Evolutionary conservation across 35 echinoderm and acorn worm species (phyloP).

Genomic region (Ptychodera flava): DNA sequence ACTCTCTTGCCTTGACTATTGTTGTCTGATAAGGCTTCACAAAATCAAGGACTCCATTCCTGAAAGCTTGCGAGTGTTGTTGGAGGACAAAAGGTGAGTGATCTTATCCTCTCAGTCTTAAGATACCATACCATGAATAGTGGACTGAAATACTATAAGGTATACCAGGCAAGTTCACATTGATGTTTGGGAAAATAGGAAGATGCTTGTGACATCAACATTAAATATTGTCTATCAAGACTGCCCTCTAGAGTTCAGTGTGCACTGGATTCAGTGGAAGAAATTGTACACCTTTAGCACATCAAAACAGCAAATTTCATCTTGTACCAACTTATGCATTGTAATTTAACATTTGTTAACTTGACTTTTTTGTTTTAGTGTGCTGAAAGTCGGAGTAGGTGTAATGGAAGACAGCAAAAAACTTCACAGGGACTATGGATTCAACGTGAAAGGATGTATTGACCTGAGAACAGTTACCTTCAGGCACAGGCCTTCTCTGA

Average conservation of each 20-base stretch:
- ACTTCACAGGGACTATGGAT: constrained; percentile 51
- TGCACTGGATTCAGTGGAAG: too few species aligned
- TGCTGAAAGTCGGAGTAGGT: constrained; percentile 89
- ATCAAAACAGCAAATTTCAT: too few species aligned
- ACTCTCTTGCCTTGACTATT: constrained; percentile 34
- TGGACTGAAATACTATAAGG: neutral
- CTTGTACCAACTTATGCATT: too few species aligned
- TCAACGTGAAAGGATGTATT: constrained; percentile 60
- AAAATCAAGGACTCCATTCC: constrained; percentile 14
- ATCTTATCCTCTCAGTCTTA: too few species aligned
- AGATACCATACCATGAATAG: neutral
- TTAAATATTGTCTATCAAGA: neutral
- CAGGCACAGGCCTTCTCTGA: constrained; percentile 42
- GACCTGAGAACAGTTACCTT: constrained; percentile 66
- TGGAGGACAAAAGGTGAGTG: constrained; percentile 59
- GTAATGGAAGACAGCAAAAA: constrained; percentile 74
- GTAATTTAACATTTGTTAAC: too few species aligned
- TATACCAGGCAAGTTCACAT: neutral
- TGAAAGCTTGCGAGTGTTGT: constrained; percentile 16
- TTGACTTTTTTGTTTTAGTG: constrained; percentile 39
- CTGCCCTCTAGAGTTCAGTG: neutral
- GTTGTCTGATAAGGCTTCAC: constrained; percentile 45
- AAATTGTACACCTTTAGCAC: too few species aligned
- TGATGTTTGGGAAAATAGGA: neutral
- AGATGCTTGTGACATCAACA: too few species aligned